These are phyloP conservation scores for Argentina silus DNA, from an alignment of 2,797 vertebrate genomes.

Conservation along the genomic window DNA sequence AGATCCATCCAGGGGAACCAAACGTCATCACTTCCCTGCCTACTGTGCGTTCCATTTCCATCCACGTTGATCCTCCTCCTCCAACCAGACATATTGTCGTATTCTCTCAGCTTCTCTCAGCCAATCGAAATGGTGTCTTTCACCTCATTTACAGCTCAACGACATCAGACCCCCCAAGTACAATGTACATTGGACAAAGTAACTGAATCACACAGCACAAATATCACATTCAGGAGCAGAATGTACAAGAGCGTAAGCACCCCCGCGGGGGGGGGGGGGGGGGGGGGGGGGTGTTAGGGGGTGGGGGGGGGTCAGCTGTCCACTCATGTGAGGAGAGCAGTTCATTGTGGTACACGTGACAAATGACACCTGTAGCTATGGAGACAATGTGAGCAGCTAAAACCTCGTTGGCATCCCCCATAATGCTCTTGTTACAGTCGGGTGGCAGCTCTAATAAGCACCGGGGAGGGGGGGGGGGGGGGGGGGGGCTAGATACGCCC, in stretches of 20 bases:
- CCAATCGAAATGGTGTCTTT: not conserved
- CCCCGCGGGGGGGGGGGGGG: too few relatives aligned
- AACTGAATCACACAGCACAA: too few relatives aligned
- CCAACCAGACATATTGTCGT: not conserved
- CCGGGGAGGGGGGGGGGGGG: not conserved
- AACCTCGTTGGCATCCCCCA: not conserved
- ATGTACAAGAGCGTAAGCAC: too few relatives aligned
- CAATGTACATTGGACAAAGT: too few relatives aligned
- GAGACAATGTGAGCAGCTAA: slow-evolving; percentile 11
- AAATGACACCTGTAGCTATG: slow-evolving; percentile 26
- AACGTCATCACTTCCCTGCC: too few relatives aligned
- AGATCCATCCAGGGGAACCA: too few relatives aligned
- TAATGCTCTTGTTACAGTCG: not conserved
- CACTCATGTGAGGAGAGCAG: not conserved
- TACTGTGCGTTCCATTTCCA: too few relatives aligned
- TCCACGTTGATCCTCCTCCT: too few relatives aligned
- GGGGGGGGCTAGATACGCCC: too few relatives aligned
- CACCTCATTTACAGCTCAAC: not conserved
- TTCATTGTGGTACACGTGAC: not conserved
- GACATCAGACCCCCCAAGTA: not conserved
- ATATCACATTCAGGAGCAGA: too few relatives aligned
- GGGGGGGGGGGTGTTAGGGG: too few relatives aligned
- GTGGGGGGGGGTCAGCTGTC: too few relatives aligned
- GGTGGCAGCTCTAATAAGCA: not conserved
- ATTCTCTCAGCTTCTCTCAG: not conserved